Base-by-base conservation (phyloP, 37 sponge, comb jelly and placozoan species). In the Theonella swinhoei region DNA sequence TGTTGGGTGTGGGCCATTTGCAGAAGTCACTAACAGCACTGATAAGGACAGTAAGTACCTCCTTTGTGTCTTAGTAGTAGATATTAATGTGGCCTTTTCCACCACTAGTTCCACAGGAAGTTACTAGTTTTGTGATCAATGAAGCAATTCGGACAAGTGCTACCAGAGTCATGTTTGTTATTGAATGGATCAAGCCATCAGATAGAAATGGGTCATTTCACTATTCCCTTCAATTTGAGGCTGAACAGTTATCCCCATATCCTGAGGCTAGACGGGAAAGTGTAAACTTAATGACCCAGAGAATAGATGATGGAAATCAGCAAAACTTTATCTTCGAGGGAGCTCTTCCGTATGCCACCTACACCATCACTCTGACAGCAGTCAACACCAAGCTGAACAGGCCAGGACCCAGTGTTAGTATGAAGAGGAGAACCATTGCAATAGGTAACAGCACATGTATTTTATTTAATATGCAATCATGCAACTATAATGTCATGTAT, bases 41-140 rank as follows among this genome's bases (percentile, higher is more conserved):
- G 67, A 63, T 61, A 74, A 89, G 38, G 83, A 83, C 83, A 80
- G 89, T 89, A 34, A 78, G 84, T 54, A 68, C 30, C 7, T 47
- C 54, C 54, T 47, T 14, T 47, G 11, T 47, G 11, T 47, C 54
- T 47, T 14, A 47, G 7, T 47, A 35, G n/a, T n/a, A n/a, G n/a
- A n/a, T n/a, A n/a, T n/a, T n/a, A n/a, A n/a, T n/a, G n/a, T n/a
- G n/a, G n/a, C n/a, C n/a, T n/a, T n/a, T n/a, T n/a, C n/a, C n/a
- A n/a, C n/a, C n/a, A n/a, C n/a, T n/a, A n/a, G n/a, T n/a, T n/a
- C n/a, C n/a, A n/a, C n/a, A n/a, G n/a, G n/a, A n/a, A n/a, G n/a
- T n/a, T n/a, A n/a, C n/a, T n/a, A n/a, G n/a, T n/a, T n/a, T n/a
- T n/a, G n/a, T n/a, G n/a, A n/a, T n/a, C n/a, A n/a, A n/a, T n/a